Percentiles rank a stretch among this genome's conserved stretches.
phyloP scores from a whole-genome alignment of 2,888 invertebrate species.

The Mellilla xanthometata region DNA sequence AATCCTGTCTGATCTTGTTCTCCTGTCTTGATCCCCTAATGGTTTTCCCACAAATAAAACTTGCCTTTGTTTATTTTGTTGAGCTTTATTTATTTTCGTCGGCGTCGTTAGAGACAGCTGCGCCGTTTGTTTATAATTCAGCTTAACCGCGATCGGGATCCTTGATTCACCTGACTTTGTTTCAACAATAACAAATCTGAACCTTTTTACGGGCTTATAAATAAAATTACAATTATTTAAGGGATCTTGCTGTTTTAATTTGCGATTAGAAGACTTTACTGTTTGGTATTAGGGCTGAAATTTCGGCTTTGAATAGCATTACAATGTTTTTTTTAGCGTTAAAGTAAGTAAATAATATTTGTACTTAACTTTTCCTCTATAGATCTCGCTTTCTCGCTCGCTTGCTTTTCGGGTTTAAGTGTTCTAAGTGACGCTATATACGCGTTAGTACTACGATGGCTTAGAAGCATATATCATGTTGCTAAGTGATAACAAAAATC shows the following conservation, averaged over 20 bases:
- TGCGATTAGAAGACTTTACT: constrained; percentile 7
- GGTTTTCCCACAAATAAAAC: constrained; percentile 71
- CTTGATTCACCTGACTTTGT: constrained; percentile 54
- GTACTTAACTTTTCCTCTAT: too few species aligned
- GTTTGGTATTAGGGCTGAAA: neutral
- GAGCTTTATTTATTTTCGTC: constrained; percentile 65
- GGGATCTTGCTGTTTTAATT: constrained; percentile 18
- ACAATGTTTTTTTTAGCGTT: too few species aligned
- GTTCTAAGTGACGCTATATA: too few species aligned
- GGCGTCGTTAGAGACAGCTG: constrained; percentile 65
- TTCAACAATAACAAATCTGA: constrained; percentile 35
- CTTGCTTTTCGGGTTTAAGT: too few species aligned
- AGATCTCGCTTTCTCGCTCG: too few species aligned
- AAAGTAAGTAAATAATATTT: too few species aligned
- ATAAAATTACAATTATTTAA: constrained; percentile 20
- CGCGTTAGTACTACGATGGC: too few species aligned
- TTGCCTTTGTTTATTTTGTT: constrained; percentile 64
- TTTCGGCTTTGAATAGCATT: too few species aligned
- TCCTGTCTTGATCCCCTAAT: constrained; percentile 64
- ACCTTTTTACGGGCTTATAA: constrained; percentile 25
- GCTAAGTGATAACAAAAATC: too few species aligned
- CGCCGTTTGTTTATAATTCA: constrained; percentile 62
- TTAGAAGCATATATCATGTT: too few species aligned
- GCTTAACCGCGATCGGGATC: constrained; percentile 56
- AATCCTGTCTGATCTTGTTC: constrained; percentile 48